Evolutionary conservation across 2,113 vertebrate genomes (phyloP), one percentile per base, ranked within the genome.

Genomic region (Crotophaga sulcirostris): DNA sequence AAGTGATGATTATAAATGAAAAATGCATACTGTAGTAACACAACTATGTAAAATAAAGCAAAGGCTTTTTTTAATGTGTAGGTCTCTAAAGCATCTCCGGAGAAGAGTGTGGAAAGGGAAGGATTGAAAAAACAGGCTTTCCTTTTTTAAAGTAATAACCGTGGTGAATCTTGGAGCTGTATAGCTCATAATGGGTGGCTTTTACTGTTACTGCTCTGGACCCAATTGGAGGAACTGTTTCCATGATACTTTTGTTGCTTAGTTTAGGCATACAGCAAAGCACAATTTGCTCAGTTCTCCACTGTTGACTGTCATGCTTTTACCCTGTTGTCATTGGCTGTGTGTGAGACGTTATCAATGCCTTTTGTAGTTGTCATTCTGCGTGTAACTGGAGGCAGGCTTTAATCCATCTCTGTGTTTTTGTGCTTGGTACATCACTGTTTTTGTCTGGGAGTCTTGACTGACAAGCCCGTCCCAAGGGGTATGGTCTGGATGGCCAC

Each of bases 181-280:
- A 86, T 98, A 96, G 97, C 97, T 98, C 94, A 97, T 98, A 97
- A 96, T 95, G 91, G 98, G 98, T 89, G 98, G 97, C 88, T 64
- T 98, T 98, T 95, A 97, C 98, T 86, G 96, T 98, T 94, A 96
- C 98, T 97, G 94, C 96, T 92, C 96, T 96, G 75, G 88, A 89
- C 94, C 90, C 96, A 93, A 89, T 97, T 97, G 98, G 96, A 97
- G 97, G 96, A 94, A 97, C 98, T 82, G 93, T 96, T 94, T 84
- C 98, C 98, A 96, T 77, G 97, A 98, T 97, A 80, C 66, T 69
- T 64, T 79, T 60, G 44, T 92, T 75, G 28, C 33, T 81, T 25
- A 28, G 44, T 91, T 92, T 94, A 33, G 80, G 93, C 90, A 76
- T 58, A 40, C 91, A 83, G 42, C 73, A 94, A 94, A 95, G 85